phyloP scores from a whole-genome alignment of 2,888 invertebrate genomes.

The Dusona sp. region DNA sequence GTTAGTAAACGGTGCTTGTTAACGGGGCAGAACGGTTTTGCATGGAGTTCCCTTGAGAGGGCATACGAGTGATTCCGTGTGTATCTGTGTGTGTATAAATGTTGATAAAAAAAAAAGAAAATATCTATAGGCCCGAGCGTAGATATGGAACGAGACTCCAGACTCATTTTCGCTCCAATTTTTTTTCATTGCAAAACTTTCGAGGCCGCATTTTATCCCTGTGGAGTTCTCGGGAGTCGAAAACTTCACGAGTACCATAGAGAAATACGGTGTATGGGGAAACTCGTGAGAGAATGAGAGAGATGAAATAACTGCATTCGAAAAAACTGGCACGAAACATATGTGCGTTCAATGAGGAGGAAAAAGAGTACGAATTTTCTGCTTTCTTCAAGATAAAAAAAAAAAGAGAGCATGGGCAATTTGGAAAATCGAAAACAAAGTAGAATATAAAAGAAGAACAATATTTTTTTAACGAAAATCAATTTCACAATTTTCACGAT shows the following conservation, averaged over 20 bases:
- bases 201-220: conserved; percentile 6
- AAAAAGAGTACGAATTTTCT: not conserved
- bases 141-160: conserved; percentile 48
- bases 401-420: not conserved
- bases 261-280: conserved; percentile 32
- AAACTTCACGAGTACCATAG: conserved; percentile 61
- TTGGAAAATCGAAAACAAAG: not conserved
- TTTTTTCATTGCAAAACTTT: conserved; percentile 61
- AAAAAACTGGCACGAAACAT: conserved; percentile 59
- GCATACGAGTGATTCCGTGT: conserved; percentile 16
- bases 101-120: conserved; percentile 1
- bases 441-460: not conserved
- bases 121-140: conserved; percentile 24
- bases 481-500: too few relatives aligned
- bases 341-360: conserved; percentile 2
- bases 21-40: conserved; percentile 64
- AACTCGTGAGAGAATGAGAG: not conserved
- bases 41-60: conserved; percentile 56
- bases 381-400: not conserved
- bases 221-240: conserved; percentile 26
- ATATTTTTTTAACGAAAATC: not conserved
- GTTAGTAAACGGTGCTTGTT: conserved; percentile 67
- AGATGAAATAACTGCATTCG: conserved; percentile 10
- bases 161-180: conserved; percentile 65
- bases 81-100: not conserved